Evolutionary conservation across 2,797 vertebrate genomes (phyloP).

Genomic region (Lophius americanus): DNA sequence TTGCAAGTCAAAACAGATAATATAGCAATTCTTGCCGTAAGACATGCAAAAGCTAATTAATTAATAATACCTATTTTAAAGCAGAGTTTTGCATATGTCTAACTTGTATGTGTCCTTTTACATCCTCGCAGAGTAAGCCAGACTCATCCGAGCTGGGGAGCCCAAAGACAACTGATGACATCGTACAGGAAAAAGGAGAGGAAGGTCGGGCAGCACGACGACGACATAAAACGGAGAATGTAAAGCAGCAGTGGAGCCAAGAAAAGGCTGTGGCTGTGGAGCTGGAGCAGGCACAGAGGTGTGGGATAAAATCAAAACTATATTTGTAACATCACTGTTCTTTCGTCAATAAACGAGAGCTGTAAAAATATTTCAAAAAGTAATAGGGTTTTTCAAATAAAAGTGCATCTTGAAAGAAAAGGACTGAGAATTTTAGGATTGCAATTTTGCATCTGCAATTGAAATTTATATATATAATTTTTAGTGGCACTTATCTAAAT

Average conservation of each 20-base stretch:
- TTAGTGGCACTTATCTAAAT: too few species aligned
- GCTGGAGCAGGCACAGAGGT: slow-evolving; percentile 89
- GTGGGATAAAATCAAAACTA: not conserved
- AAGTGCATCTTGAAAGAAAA: not conserved
- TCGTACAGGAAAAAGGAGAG: slow-evolving; percentile 91
- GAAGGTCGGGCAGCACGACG: slow-evolving; percentile 87
- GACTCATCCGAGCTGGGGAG: slow-evolving; percentile 90
- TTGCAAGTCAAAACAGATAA: too few species aligned
- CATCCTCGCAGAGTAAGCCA: slow-evolving; percentile 89
- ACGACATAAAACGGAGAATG: slow-evolving; percentile 94
- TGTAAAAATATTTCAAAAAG: too few species aligned
- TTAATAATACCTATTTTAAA: too few species aligned
- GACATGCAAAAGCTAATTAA: too few species aligned
- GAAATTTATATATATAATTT: too few species aligned
- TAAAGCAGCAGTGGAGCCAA: slow-evolving; percentile 91
- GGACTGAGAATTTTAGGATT: too few species aligned
- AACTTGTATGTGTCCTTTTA: not conserved
- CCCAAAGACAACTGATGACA: slow-evolving; percentile 98
- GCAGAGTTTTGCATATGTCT: not conserved
- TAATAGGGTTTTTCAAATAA: not conserved
- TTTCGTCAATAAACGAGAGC: not conserved
- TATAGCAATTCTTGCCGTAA: too few species aligned
- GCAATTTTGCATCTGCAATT: too few species aligned
- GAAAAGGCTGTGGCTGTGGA: slow-evolving; percentile 84
- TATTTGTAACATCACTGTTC: not conserved